These are phyloP conservation scores for Cosmopolites sordidus DNA, from an alignment of 2,888 invertebrate species.

Conservation along the genomic window DNA sequence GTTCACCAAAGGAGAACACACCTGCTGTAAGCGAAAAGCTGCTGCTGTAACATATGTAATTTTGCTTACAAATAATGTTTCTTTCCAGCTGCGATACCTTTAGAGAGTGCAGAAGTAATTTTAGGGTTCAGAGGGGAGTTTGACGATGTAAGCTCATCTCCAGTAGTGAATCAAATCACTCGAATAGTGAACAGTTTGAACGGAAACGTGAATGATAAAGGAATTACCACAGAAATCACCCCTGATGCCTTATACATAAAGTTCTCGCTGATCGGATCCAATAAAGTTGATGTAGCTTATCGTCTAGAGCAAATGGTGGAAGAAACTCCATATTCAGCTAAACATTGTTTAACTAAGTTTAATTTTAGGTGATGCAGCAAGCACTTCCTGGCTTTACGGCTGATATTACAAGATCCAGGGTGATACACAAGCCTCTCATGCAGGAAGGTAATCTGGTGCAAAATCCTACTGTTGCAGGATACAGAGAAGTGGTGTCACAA, in stretches of 20 bases:
- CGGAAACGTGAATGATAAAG: constrained; percentile 47
- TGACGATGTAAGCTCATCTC: constrained; percentile 50
- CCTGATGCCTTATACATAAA: constrained; percentile 54
- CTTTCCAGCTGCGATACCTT: constrained; percentile 60
- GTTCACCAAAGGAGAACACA: constrained; percentile 56
- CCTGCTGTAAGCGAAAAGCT: constrained; percentile 51
- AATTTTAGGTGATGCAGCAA: constrained; percentile 48
- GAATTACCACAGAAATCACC: constrained; percentile 54
- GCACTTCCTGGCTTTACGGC: constrained; percentile 54
- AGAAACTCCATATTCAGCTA: constrained; percentile 28
- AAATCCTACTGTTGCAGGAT: constrained; percentile 54
- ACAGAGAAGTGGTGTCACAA: constrained; percentile 65
- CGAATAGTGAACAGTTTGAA: constrained; percentile 51
- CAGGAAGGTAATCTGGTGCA: constrained; percentile 37
- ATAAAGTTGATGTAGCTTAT: constrained; percentile 75
- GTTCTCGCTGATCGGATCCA: constrained; percentile 65
- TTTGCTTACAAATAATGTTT: background rate
- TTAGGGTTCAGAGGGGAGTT: constrained; percentile 66
- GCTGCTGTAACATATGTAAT: background rate
- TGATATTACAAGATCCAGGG: constrained; percentile 62
- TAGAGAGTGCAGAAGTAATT: constrained; percentile 72
- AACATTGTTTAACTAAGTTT: background rate
- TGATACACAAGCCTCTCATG: constrained; percentile 53
- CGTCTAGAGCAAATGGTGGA: constrained; percentile 77
- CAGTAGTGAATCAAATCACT: constrained; percentile 47